A percentile compares a stretch with the other conserved stretches of the same genome.
Evolutionary conservation across 2,113 vertebrate genomes (phyloP).

Genomic region (Tenebrosternarchus preto): DNA sequence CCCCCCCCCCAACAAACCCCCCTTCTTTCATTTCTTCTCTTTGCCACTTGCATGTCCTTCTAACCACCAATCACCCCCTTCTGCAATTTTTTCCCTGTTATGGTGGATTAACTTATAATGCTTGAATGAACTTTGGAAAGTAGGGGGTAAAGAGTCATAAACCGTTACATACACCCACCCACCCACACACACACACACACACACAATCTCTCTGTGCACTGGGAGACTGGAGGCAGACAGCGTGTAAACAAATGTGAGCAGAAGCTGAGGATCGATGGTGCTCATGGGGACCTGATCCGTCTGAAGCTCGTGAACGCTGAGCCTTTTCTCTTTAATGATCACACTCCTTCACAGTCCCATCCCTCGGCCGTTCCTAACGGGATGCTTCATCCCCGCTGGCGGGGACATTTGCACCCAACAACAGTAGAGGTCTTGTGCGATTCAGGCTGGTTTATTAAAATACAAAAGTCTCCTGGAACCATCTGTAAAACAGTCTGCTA

Average conservation of each 20-base stretch:
- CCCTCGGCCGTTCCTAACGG: not conserved
- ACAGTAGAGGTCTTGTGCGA: conserved; percentile 48
- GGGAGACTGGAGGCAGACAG: conserved; percentile 54
- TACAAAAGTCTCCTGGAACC: conserved; percentile 22
- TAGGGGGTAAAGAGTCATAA: conserved; percentile 71
- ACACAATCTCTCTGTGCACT: conserved; percentile 39
- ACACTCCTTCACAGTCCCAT: conserved; percentile 14
- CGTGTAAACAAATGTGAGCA: conserved; percentile 60
- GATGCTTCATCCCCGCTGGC: no score
- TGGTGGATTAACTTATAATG: conserved; percentile 76
- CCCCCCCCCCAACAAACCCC: conserved; percentile 33
- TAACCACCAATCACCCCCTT: not conserved
- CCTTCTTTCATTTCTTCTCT: conserved; percentile 39
- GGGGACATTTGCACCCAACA: no score
- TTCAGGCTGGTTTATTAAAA: conserved; percentile 60
- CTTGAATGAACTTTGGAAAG: conserved; percentile 75
- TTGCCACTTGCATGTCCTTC: conserved; percentile 4
- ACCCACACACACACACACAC: conserved; percentile 47
- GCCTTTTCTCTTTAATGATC: conserved; percentile 18
- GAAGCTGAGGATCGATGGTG: conserved; percentile 66
- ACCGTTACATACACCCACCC: conserved; percentile 42
- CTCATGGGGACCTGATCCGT: conserved; percentile 69
- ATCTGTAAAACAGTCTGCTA: not conserved
- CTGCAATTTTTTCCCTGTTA: conserved; percentile 73
- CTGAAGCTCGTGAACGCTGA: conserved; percentile 63